phyloP scores from a whole-genome alignment of 1,140 invertebrate species.

The Ridgeia piscesae region DNA sequence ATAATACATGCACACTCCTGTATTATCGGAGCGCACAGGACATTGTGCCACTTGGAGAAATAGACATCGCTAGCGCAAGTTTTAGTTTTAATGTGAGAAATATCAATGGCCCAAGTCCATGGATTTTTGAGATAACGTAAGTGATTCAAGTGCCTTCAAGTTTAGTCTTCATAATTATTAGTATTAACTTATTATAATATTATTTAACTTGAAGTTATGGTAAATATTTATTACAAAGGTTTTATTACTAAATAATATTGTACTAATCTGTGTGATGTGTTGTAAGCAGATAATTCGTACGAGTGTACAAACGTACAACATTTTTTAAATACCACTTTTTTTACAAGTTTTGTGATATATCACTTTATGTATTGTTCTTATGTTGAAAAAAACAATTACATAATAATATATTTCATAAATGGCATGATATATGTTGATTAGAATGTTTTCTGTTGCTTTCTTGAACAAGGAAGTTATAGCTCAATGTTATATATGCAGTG shows the following conservation, averaged over 20 bases:
- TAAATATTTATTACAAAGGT: background rate
- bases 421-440: background rate
- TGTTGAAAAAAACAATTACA: no score
- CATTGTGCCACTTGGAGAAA: constrained; percentile 53
- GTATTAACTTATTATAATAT: background rate
- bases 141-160: background rate
- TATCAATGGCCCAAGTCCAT: constrained; percentile 37
- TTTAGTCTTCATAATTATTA: background rate
- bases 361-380: no score
- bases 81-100: constrained; percentile 45
- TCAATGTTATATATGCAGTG: no score
- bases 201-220: background rate
- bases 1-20: constrained; percentile 53
- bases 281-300: no score
- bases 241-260: background rate
- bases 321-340: no score
- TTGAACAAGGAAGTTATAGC: background rate
- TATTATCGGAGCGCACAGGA: constrained; percentile 55
- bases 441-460: background rate
- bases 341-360: no score
- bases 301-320: no score
- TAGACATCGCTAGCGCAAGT: constrained; percentile 52
- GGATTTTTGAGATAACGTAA: constrained; percentile 51
- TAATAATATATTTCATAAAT: constrained; percentile 33
- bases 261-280: no score